Evolutionary conservation across 2,888 invertebrate genomes (phyloP).

Genomic region (Cephus spinipes): DNA sequence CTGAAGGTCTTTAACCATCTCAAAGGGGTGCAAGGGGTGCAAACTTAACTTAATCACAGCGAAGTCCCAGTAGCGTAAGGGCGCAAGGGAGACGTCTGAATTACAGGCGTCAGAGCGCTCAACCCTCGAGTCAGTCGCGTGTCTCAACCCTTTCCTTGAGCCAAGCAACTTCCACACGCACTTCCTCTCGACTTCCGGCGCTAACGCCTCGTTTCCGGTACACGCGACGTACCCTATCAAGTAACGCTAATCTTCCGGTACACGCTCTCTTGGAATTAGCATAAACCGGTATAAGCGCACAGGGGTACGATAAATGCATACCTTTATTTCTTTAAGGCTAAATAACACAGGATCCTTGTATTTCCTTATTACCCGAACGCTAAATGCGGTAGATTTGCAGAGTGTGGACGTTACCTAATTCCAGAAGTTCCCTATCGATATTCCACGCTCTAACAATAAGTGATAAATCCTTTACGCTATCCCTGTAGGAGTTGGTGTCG

Average conservation of each 20-base stretch:
- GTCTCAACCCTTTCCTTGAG: conserved; percentile 2
- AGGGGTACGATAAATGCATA: neutral
- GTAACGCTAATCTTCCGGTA: conserved; percentile 14
- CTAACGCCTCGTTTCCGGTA: conserved; percentile 51
- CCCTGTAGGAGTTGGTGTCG: conserved; percentile 29
- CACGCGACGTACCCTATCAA: conserved; percentile 32
- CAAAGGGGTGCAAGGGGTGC: neutral
- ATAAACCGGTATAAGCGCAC: conserved; percentile 1
- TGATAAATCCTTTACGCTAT: conserved; percentile 50
- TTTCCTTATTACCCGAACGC: neutral
- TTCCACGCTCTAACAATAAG: conserved; percentile 19
- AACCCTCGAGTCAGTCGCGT: conserved; percentile 4
- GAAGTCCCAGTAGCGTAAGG: neutral
- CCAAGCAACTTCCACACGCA: conserved; percentile 49
- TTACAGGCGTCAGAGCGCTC: neutral
- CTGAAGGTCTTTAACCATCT: neutral
- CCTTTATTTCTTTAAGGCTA: neutral
- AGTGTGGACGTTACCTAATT: neutral
- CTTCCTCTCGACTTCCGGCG: conserved; percentile 49
- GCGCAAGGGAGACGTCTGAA: neutral
- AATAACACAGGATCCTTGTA: neutral
- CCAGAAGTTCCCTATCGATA: neutral
- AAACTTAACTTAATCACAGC: neutral
- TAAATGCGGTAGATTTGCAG: neutral
- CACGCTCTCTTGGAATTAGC: conserved; percentile 18